Evolutionary conservation across 1,140 invertebrate genomes (phyloP).

Genomic region (Drosophila aff.): DNA sequence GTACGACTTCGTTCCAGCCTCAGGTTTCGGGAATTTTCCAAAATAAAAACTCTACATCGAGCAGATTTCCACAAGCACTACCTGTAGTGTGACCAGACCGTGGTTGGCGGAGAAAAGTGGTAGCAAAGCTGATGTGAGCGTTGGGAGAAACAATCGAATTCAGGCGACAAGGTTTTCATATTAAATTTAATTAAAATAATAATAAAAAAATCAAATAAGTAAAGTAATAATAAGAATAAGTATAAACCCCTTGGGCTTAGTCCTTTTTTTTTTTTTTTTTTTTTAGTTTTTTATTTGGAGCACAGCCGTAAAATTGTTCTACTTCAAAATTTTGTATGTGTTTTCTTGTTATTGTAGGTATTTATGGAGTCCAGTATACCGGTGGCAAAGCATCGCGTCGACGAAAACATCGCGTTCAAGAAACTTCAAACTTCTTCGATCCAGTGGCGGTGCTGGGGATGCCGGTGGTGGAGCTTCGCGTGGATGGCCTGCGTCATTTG

Average conservation of each 20-base stretch:
- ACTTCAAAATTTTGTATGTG: too few relatives aligned
- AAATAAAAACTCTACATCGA: slow-evolving; percentile 47
- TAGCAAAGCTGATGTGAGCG: too few relatives aligned
- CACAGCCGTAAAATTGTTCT: too few relatives aligned
- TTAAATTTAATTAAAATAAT: not conserved
- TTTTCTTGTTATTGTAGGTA: too few relatives aligned
- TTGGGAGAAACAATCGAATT: not conserved
- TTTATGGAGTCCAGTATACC: not conserved
- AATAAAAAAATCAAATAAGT: not conserved
- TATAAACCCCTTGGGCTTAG: too few relatives aligned
- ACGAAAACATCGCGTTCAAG: not conserved
- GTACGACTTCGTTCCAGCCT: slow-evolving; percentile 34
- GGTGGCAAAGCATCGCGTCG: slow-evolving; percentile 86
- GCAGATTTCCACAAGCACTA: slow-evolving; percentile 21
- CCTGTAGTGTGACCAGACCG: slow-evolving; percentile 18
- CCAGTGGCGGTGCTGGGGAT: not conserved
- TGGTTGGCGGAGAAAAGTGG: not conserved
- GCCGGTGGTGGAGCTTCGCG: too few relatives aligned
- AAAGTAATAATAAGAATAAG: not conserved
- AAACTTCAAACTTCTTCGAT: not conserved
- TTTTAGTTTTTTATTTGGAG: too few relatives aligned
- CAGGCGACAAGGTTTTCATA: not conserved
- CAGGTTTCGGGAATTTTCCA: slow-evolving; percentile 54
- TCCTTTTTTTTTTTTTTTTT: too few relatives aligned
- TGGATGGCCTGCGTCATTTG: too few relatives aligned